A percentile compares a stretch with the other conserved stretches of the same genome.
Evolutionary conservation across 2,113 vertebrate genomes (phyloP).

Genomic region (Pomatorhinus ruficollis): DNA sequence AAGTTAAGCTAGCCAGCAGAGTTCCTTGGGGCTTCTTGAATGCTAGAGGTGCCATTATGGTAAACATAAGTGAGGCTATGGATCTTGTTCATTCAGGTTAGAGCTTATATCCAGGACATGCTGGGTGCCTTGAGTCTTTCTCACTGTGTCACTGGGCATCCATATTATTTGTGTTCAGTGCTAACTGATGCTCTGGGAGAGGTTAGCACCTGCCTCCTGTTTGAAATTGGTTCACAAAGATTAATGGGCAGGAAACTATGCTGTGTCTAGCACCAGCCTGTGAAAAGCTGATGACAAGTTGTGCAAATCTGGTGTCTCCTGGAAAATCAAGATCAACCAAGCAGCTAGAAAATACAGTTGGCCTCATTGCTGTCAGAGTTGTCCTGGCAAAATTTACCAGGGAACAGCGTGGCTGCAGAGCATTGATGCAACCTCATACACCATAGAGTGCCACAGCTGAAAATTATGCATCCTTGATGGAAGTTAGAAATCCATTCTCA

Average conservation of each 20-base stretch:
- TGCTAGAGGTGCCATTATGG: neutral
- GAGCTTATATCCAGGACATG: neutral
- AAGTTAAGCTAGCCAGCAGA: neutral
- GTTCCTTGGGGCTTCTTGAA: neutral
- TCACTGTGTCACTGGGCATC: neutral
- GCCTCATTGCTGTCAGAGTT: neutral
- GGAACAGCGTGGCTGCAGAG: neutral
- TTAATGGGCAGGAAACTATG: neutral
- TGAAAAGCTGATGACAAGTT: neutral
- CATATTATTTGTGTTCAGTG: neutral
- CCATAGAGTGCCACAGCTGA: neutral
- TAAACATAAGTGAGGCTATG: neutral
- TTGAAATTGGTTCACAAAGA: neutral
- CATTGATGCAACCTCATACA: neutral
- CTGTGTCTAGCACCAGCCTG: neutral
- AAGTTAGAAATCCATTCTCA: neutral
- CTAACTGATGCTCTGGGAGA: neutral
- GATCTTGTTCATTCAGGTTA: neutral
- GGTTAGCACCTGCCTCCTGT: neutral
- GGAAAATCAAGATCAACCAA: neutral
- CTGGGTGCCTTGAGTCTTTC: neutral
- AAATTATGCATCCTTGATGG: neutral
- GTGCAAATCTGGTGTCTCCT: neutral
- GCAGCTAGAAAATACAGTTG: neutral
- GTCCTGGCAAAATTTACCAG: neutral